Percentiles rank a stretch among this genome's conserved stretches.
phyloP scores from a whole-genome alignment of 2,888 invertebrate genomes.

The Melinaea menophilus region DNA sequence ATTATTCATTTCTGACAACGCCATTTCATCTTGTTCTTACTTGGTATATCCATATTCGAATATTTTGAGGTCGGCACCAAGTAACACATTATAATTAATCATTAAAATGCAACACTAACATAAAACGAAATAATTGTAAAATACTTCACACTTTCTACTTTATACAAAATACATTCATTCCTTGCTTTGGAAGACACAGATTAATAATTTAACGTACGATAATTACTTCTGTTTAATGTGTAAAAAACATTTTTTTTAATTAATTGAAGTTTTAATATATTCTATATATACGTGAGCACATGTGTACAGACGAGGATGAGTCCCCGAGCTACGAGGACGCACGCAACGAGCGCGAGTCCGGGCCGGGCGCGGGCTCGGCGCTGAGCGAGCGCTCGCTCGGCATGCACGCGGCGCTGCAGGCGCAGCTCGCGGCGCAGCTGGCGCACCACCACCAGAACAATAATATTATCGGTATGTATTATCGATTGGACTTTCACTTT shows the following conservation, averaged over 20 bases:
- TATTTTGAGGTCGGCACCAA: no score
- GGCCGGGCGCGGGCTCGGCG: slow-evolving; percentile 47
- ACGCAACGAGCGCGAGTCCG: slow-evolving; percentile 44
- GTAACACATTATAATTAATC: no score
- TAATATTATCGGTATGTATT: slow-evolving; percentile 77
- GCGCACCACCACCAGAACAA: slow-evolving; percentile 79
- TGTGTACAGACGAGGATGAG: slow-evolving; percentile 68
- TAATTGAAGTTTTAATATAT: not conserved
- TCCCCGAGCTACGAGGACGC: slow-evolving; percentile 70
- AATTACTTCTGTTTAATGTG: no score
- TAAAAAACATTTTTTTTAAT: not conserved
- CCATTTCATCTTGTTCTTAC: no score
- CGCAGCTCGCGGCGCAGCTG: slow-evolving; percentile 79
- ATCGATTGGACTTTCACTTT: not conserved
- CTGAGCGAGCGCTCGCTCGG: slow-evolving; percentile 46
- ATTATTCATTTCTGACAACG: no score
- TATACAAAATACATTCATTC: no score
- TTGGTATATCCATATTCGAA: no score
- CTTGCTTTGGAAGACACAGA: no score
- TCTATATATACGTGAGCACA: not conserved
- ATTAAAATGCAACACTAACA: no score
- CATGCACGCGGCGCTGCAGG: slow-evolving; percentile 76
- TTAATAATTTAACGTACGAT: no score
- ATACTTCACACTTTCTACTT: no score
- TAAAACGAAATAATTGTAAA: no score